Evolutionary conservation across 2,797 vertebrate species (phyloP), one percentile per base, ranked within the genome.

Genomic region (Muscicapa comitata): DNA sequence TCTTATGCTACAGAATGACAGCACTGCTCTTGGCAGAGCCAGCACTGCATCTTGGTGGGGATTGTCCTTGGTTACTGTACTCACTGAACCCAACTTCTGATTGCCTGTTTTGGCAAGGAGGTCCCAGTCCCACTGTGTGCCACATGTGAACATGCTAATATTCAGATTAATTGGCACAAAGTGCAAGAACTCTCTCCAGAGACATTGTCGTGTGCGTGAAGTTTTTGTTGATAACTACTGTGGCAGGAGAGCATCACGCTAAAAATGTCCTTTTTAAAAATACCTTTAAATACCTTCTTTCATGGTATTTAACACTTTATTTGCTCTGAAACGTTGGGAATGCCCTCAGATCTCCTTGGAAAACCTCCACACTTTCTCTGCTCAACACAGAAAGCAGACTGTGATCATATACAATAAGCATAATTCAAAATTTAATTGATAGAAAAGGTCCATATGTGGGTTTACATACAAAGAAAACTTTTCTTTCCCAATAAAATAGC

Each of bases 181-280:
- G 3, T 42, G 21, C 4, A 2, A 1, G 62, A 59, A 15, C 8
- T 53, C 3, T 61, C 61, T 53, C 17, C 38, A 63, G 48, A 82
- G 38, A 47, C 3, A 0, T 11, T 68, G 24, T 10, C 20, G 6
- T 4, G 11, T 10, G 23, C 18, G 17, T 21, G 24, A 3, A 1
- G 8, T 0, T 7, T 50, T 47, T 38, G 12, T 28, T 15, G 7
- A 25, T 28, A 70, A 50, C 62, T 73, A 40, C 15, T 31, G 11
- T 20, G 11, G 28, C 35, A 82, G 50, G 13, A 61, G 1, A 57
- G 0, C 10, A 62, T 10, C 2, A 1, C 23, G 29, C 55, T 63
- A 48, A 71, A 90, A 92, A 40, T 35, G 8, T 2, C 9, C 17
- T 38, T 47, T 29, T 63, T 19, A 57, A 63, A 72, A 38, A 38